A percentile compares a stretch with the other conserved stretches of the same genome.
Evolutionary conservation across 1,140 invertebrate species (phyloP).

Genomic region (Drosophila suzukii): DNA sequence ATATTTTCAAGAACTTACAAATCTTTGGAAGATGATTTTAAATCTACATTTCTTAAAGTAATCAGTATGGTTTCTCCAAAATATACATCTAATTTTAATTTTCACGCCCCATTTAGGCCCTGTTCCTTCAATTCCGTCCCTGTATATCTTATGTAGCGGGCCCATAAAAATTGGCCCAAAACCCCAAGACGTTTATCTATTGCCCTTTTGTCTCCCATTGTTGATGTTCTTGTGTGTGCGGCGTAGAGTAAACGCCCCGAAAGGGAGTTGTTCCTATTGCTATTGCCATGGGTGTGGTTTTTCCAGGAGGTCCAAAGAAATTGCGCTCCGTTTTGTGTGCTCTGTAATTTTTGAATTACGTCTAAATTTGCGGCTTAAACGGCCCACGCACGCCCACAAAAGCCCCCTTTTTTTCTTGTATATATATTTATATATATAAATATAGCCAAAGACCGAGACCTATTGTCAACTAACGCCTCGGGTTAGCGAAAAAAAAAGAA

Average conservation of each 20-base stretch:
- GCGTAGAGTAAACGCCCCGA: conserved; percentile 14
- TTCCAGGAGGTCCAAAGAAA: conserved; percentile 35
- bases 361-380: conserved; percentile 59
- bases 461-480: conserved; percentile 79
- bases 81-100: neutral
- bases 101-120: neutral
- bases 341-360: conserved; percentile 82
- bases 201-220: conserved; percentile 44
- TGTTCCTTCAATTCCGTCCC: conserved; percentile 26
- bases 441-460: conserved; percentile 11
- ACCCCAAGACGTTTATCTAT: conserved; percentile 66
- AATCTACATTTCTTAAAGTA: too few relatives aligned
- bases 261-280: conserved; percentile 16
- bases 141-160: conserved; percentile 51
- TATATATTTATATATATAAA: conserved; percentile 7
- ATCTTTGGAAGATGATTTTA: too few relatives aligned
- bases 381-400: conserved; percentile 33
- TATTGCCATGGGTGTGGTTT: conserved; percentile 8
- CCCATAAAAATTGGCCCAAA: conserved; percentile 52
- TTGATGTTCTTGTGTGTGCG: conserved; percentile 3
- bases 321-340: conserved; percentile 52
- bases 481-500: conserved; percentile 25
- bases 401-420: neutral
- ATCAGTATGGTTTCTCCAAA: neutral
- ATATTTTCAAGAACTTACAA: too few relatives aligned